Base-by-base conservation (phyloP, 1,140 invertebrate genomes). In the Triops longicaudatus region DNA sequence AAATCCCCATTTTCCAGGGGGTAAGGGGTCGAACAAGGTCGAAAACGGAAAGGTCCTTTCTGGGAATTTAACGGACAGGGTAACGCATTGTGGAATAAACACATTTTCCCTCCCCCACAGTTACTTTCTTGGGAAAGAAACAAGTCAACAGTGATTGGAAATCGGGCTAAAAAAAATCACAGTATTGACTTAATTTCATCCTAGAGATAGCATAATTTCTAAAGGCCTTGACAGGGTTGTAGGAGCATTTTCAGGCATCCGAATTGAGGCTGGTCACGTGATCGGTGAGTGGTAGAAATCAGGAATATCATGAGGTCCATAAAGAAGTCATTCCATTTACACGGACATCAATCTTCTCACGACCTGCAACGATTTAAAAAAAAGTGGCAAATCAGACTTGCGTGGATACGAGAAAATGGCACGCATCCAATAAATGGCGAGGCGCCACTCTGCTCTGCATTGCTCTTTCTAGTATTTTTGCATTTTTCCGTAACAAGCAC, bases 131-230 rank as follows among this genome's bases (percentile, higher is more conserved):
- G 50, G 50, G 50, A 63, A 63, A n/a, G 6, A 17, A 63, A 14
- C n/a, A 22, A 63, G 50, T 63, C 50, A 63, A 63, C 50, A 63
- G 7, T 63, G n/a, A 63, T 63, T 63, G 50, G 50, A 63, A 63
- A 63, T 63, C 2, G 14, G 17, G 50, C 17, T 22, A 63, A 63
- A 63, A 63, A n/a, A 11, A n/a, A 63, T n/a, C n/a, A n/a, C n/a
- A 6, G 3, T 0, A n/a, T 22, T 22, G 14, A 63, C 7, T 63
- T 63, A 37, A 37, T 7, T 3, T 63, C 50, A 22, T 22, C 50
- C 50, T 63, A 1, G 14, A 63, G n/a, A 6, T 63, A n/a, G 17
- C 22, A 63, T 7, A 2, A 4, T 37, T 37, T 37, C 2, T 5
- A 22, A 63, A 63, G 7, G 17, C 50, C 14, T n/a, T 22, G 50